These are phyloP conservation scores for Tauraco erythrolophus DNA, from an alignment of 2,113 vertebrate genomes.

Conservation along the genomic window DNA sequence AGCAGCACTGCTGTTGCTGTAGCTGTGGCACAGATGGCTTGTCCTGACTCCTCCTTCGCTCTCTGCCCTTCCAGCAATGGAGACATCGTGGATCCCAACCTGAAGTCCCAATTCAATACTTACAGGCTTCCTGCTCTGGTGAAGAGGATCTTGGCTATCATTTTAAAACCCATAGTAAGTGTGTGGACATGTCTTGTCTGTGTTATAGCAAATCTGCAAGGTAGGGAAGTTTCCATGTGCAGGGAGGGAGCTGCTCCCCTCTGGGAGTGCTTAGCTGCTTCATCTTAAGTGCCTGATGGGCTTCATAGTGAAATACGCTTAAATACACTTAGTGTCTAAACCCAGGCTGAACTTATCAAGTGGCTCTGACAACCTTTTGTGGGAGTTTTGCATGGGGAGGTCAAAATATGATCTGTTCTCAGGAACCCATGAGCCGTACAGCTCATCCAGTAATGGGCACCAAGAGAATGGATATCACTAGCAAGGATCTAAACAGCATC, in stretches of 20 bases:
- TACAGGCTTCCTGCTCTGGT: slow-evolving; percentile 74
- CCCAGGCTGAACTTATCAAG: not conserved
- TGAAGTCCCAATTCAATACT: slow-evolving; percentile 58
- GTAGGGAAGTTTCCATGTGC: not conserved
- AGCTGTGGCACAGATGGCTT: not conserved
- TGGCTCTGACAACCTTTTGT: not conserved
- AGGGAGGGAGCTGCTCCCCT: not conserved
- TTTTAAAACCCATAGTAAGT: slow-evolving; percentile 85
- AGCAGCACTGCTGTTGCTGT: not conserved
- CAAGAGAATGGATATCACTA: not conserved
- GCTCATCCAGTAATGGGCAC: not conserved
- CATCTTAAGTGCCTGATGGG: not conserved
- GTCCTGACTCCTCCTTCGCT: not conserved
- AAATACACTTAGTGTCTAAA: not conserved
- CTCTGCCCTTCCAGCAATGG: slow-evolving; percentile 75
- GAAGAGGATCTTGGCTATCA: slow-evolving; percentile 76
- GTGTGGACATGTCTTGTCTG: not conserved
- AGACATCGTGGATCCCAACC: slow-evolving; percentile 76
- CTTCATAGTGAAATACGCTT: not conserved
- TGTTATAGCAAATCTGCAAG: not conserved
- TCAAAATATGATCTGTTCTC: not conserved
- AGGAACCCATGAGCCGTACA: not conserved
- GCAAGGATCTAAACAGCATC: not conserved
- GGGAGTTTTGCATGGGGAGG: not conserved
- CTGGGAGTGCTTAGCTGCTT: not conserved